Conservation (phyloP, 92 coral and sea anemone species). For the Hydrozoanthus gracilis region DNA sequence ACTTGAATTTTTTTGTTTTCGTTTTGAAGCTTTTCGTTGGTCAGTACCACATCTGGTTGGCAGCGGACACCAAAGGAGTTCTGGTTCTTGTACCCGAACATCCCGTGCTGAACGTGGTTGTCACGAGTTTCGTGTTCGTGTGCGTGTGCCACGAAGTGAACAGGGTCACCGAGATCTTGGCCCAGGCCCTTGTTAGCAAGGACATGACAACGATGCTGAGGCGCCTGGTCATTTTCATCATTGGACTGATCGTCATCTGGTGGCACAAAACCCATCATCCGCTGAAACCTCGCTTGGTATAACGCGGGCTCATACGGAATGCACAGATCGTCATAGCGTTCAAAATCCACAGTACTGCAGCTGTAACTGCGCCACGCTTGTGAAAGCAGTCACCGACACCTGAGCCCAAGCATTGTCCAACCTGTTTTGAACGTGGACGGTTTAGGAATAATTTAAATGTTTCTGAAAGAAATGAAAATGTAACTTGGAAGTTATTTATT, state of each 20-base stretch:
- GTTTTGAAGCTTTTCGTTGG: slow-evolving; percentile 83
- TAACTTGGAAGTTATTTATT: too few relatives aligned
- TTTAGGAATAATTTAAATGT: too few relatives aligned
- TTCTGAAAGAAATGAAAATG: too few relatives aligned
- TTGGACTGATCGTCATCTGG: slow-evolving; percentile 92
- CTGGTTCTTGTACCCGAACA: slow-evolving; percentile 90
- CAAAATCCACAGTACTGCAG: not conserved
- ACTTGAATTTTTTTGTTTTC: not conserved
- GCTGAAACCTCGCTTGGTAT: slow-evolving; percentile 71
- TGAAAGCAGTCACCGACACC: not conserved
- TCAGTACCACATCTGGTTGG: slow-evolving; percentile 98
- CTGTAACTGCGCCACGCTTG: not conserved
- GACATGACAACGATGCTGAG: slow-evolving; percentile 86
- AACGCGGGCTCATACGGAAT: not conserved
- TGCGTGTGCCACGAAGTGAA: slow-evolving; percentile 93
- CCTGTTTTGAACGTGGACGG: too few relatives aligned
- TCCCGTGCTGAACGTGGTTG: slow-evolving; percentile 80
- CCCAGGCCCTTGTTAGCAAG: slow-evolving; percentile 87
- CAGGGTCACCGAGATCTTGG: slow-evolving; percentile 76
- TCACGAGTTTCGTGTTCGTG: slow-evolving; percentile 92
- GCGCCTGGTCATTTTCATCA: slow-evolving; percentile 83
- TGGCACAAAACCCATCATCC: slow-evolving; percentile 97
- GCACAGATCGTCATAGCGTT: not conserved
- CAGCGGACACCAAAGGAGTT: slow-evolving; percentile 92
- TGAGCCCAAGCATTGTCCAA: too few relatives aligned